These are phyloP conservation scores for Dasysyrphus albostriatus DNA, from an alignment of 2,888 invertebrate genomes.

Conservation along the genomic window DNA sequence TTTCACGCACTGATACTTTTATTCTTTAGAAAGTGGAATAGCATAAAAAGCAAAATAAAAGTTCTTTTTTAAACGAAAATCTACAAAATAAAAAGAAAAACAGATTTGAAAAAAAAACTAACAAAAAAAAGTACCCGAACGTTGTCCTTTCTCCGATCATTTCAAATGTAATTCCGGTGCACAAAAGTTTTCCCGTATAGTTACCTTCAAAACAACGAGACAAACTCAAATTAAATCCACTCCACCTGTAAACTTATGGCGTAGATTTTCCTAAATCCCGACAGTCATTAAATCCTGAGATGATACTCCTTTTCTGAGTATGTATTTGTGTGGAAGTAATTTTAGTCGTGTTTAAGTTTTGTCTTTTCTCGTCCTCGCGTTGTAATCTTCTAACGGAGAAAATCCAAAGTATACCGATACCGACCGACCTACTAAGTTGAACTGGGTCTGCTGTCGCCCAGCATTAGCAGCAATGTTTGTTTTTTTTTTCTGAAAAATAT, in stretches of 20 bases:
- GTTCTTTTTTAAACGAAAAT: background rate
- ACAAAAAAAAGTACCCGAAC: conserved; percentile 27
- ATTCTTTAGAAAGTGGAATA: conserved; percentile 29
- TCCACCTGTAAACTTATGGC: conserved; percentile 73
- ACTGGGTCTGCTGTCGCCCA: conserved; percentile 59
- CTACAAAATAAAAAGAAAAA: conserved; percentile 1
- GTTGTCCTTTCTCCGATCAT: conserved; percentile 66
- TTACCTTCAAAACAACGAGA: conserved; percentile 67
- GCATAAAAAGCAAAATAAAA: background rate
- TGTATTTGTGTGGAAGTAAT: conserved; percentile 58
- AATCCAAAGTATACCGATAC: conserved; percentile 25
- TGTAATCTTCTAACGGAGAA: conserved; percentile 48
- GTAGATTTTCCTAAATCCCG: conserved; percentile 73
- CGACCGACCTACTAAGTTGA: conserved; percentile 47
- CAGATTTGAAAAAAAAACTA: background rate
- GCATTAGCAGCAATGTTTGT: conserved; percentile 54
- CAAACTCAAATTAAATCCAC: conserved; percentile 72
- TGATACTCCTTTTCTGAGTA: conserved; percentile 44
- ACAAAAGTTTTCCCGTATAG: conserved; percentile 63
- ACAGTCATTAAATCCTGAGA: conserved; percentile 71
- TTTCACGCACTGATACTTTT: conserved; percentile 69
- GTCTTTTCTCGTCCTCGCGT: conserved; percentile 29
- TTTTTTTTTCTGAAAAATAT: conserved; percentile 14
- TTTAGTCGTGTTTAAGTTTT: conserved; percentile 51
- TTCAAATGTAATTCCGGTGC: conserved; percentile 72